These are phyloP conservation scores for Aporrectodea caliginosa DNA, from an alignment of 1,140 invertebrate species.

Conservation along the genomic window DNA sequence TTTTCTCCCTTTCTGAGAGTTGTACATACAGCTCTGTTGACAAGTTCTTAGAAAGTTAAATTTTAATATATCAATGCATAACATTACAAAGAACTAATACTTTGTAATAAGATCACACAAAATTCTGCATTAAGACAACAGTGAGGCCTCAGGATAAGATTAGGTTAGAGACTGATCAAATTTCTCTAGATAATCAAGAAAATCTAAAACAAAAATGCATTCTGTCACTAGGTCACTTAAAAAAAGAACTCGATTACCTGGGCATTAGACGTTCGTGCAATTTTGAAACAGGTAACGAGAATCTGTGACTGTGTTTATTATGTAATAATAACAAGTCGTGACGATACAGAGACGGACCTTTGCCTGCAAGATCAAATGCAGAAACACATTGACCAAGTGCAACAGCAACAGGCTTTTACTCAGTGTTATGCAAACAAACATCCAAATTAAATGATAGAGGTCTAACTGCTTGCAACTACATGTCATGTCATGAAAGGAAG, in stretches of 20 bases:
- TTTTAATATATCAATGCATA: background rate
- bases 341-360: conserved; percentile 88
- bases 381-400: too few relatives aligned
- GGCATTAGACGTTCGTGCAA: too few relatives aligned
- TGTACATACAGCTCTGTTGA: background rate
- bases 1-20: background rate
- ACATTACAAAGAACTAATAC: too few relatives aligned
- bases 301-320: conserved; percentile 78
- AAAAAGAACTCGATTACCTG: too few relatives aligned
- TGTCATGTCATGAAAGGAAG: background rate
- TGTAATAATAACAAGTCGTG: conserved; percentile 85
- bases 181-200: background rate
- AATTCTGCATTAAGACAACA: background rate
- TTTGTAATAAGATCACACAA: too few relatives aligned
- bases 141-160: background rate
- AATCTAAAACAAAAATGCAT: background rate
- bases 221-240: background rate
- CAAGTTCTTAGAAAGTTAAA: background rate
- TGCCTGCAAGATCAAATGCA: conserved; percentile 59
- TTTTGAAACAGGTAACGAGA: conserved; percentile 49
- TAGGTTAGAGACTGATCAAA: background rate
- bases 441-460: background rate
- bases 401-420: too few relatives aligned
- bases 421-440: background rate
- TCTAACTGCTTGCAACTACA: background rate